These are phyloP conservation scores for Hephaestus fuliginosus DNA, from an alignment of 2,797 vertebrate species.

Conservation along the genomic window DNA sequence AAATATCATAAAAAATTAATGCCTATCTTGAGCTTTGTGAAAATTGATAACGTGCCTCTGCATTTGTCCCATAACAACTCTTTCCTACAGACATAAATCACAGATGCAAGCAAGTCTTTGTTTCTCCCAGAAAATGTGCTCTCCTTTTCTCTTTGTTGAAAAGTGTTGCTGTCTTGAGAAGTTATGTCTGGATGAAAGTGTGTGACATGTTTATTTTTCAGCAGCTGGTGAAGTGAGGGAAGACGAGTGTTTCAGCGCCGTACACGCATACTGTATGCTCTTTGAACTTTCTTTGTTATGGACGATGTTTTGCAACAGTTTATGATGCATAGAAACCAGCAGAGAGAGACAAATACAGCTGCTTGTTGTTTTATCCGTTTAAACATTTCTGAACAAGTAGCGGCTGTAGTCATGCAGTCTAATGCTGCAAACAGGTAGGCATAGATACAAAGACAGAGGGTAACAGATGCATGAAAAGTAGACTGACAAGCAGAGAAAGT, in stretches of 20 bases:
- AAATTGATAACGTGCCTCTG: constrained; percentile 57
- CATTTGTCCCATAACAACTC: constrained; percentile 47
- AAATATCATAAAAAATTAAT: constrained; percentile 50
- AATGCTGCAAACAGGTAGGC: not conserved
- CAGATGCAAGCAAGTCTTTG: constrained; percentile 38
- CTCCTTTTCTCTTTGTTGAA: constrained; percentile 38
- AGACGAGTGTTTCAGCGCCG: constrained; percentile 23
- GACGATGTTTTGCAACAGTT: constrained; percentile 15
- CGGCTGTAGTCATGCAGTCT: not conserved
- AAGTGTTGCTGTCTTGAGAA: constrained; percentile 51
- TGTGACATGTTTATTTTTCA: constrained; percentile 59
- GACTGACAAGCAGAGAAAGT: constrained; percentile 6
- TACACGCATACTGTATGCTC: constrained; percentile 2
- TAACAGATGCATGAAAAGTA: constrained; percentile 17
- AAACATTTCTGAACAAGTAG: not conserved
- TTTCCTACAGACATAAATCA: constrained; percentile 49
- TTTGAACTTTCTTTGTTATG: constrained; percentile 28
- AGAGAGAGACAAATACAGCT: constrained; percentile 22
- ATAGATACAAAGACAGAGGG: constrained; percentile 11
- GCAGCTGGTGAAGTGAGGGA: constrained; percentile 28
- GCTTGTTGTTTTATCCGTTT: not conserved
- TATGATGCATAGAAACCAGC: constrained; percentile 27
- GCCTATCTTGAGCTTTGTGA: constrained; percentile 51
- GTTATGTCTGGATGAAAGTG: constrained; percentile 53
- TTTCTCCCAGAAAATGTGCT: constrained; percentile 39